Evolutionary conservation across 1,140 invertebrate genomes (phyloP).

Genomic region (Hormaphis cornu): DNA sequence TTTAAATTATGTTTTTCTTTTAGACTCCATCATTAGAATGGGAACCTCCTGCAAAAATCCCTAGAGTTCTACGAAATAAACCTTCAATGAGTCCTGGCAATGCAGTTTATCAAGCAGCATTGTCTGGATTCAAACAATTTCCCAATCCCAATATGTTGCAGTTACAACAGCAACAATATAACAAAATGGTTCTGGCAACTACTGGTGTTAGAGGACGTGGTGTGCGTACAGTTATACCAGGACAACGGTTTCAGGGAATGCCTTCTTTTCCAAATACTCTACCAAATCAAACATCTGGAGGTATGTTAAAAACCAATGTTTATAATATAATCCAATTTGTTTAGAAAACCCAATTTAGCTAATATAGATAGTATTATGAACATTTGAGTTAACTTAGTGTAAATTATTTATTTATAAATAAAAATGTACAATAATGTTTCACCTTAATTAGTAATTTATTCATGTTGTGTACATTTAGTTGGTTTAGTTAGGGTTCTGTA

Average conservation of each 20-base stretch:
- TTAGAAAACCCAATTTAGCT: too few relatives aligned
- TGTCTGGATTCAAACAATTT: constrained; percentile 43
- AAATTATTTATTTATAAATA: too few relatives aligned
- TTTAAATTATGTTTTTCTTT: constrained; percentile 33
- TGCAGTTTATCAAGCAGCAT: constrained; percentile 39
- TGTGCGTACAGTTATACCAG: constrained; percentile 10
- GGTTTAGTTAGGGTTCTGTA: too few relatives aligned
- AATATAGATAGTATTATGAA: too few relatives aligned
- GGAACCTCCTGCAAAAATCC: constrained; percentile 87
- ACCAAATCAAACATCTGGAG: constrained; percentile 19
- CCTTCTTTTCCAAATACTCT: constrained; percentile 14
- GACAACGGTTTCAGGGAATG: constrained; percentile 17
- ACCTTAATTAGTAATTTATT: too few relatives aligned
- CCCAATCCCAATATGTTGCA: constrained; percentile 33
- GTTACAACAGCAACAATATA: constrained; percentile 27
- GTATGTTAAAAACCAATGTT: too few relatives aligned
- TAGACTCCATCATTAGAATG: constrained; percentile 74
- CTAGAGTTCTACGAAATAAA: constrained; percentile 54
- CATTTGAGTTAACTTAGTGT: too few relatives aligned
- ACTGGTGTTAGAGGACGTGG: constrained; percentile 7
- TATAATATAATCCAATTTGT: too few relatives aligned
- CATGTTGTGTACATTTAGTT: too few relatives aligned
- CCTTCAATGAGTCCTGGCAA: constrained; percentile 39
- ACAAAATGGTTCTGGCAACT: constrained; percentile 25
- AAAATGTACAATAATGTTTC: too few relatives aligned